Base-by-base conservation (phyloP, 2,797 vertebrate genomes). In the Ctenochaetus hawaiiensis region DNA sequence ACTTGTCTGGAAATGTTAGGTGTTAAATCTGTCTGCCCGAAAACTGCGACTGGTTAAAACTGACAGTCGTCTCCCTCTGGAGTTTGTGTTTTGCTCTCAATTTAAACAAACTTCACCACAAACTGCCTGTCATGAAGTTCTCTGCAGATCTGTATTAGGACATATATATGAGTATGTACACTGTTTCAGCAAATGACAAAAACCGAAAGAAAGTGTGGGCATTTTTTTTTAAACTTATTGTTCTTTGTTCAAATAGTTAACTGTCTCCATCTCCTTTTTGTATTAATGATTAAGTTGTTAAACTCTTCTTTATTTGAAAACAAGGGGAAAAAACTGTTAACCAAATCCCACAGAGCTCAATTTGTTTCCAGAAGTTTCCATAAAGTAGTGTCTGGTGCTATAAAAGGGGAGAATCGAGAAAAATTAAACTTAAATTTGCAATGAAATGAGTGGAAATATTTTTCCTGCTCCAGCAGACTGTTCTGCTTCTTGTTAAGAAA, bases 21-120 rank as follows among this genome's bases (percentile, higher is more conserved):
- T 81, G 89, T 90, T 88, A 87, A 88, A 84, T 86, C 59, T 77
- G 91, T 89, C 87, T 88, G 85, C 72, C 44, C 23, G 26, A 22
- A 61, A 77, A 67, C 71, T 45, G 83, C 12, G 68, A 82, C 73
- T 39, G 71, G 67, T 75, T 71, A 72, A 86, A 88, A 80, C 13
- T 44, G 62, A 82, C 86, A 83, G 87, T 85, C 90, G 87, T 81
- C 83, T 83, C 75, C 75, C 49, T 54, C 20, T 77, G 84, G 75
- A 43, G 70, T 78, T 80, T 61, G 62, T 61, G 58, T 51, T 63
- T 73, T 60, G 67, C 69, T 45, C 53, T 62, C 34, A 48, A 34
- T 60, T 67, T 16, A 5, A 53, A n/a, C 14, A 51, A 51, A 67
- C 52, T 57, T 60, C 43, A 74, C 87, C 80, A 56, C 82, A 80